Evolutionary conservation across 2,797 vertebrate genomes (phyloP).

Genomic region (Coregonus suidteri): DNA sequence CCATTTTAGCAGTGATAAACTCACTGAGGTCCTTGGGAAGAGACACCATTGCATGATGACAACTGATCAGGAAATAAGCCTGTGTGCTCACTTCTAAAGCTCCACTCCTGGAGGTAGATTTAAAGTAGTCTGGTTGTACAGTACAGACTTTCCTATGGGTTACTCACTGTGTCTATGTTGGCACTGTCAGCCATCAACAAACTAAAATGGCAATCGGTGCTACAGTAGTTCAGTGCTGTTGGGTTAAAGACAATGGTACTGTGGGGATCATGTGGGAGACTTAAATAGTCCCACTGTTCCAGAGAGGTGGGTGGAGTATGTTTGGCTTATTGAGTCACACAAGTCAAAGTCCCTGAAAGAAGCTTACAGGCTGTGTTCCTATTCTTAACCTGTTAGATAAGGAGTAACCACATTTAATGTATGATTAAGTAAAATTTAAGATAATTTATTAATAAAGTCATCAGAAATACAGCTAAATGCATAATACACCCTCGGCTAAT

Average conservation of each 20-base stretch:
- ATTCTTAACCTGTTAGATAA: background rate
- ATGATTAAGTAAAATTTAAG: conserved; percentile 16
- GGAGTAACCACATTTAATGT: background rate
- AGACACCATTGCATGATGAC: conserved; percentile 21
- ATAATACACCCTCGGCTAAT: background rate
- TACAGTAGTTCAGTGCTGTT: background rate
- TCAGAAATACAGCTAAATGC: conserved; percentile 3
- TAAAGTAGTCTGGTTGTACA: background rate
- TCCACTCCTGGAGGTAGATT: conserved; percentile 28
- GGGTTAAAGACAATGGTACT: conserved; percentile 8
- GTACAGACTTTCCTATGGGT: background rate
- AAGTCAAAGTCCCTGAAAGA: conserved; percentile 1
- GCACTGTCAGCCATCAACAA: background rate
- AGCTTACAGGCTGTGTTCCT: background rate
- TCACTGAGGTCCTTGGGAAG: conserved; percentile 13
- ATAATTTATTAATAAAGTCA: conserved; percentile 8
- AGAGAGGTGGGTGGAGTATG: conserved; percentile 25
- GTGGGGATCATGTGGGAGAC: conserved; percentile 28
- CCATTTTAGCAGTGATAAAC: conserved; percentile 28
- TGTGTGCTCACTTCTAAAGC: conserved; percentile 22
- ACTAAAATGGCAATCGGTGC: background rate
- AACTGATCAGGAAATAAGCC: conserved; percentile 13
- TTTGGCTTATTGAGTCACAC: conserved; percentile 27
- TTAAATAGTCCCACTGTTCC: conserved; percentile 30
- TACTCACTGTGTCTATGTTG: background rate